phyloP scores from a whole-genome alignment of 2,888 invertebrate genomes.

The Syritta pipiens region DNA sequence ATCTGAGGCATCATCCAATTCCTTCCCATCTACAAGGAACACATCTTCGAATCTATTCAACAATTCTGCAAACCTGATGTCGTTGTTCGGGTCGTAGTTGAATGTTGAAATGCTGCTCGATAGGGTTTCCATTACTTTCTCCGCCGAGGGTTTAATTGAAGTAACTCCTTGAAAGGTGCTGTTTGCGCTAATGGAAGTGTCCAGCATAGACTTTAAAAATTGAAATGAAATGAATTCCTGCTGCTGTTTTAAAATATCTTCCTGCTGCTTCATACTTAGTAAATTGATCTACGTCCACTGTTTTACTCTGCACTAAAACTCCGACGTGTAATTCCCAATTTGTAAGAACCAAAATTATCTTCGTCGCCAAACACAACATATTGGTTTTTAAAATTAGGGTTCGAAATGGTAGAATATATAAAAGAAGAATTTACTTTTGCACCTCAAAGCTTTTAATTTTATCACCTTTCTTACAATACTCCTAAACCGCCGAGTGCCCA shows the following conservation, averaged over 20 bases:
- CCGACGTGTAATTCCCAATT: background rate
- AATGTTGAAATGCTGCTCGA: slow-evolving; percentile 8
- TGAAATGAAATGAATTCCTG: slow-evolving; percentile 2
- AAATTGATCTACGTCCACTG: background rate
- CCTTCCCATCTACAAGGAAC: slow-evolving; percentile 4
- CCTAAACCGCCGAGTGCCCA: too few species aligned
- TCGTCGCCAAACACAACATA: too few species aligned
- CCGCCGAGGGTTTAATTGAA: slow-evolving; percentile 1
- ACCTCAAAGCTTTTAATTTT: too few species aligned
- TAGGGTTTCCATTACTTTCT: slow-evolving; percentile 12
- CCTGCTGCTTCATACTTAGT: background rate
- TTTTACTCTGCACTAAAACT: slow-evolving; percentile 3
- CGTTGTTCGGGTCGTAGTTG: slow-evolving; percentile 5
- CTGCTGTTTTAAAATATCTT: slow-evolving; percentile 1
- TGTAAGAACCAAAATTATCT: background rate
- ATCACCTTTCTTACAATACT: too few species aligned
- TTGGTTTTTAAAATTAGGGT: too few species aligned
- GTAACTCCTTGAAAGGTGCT: background rate
- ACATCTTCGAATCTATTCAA: slow-evolving; percentile 17
- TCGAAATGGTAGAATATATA: too few species aligned
- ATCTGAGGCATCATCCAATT: slow-evolving; percentile 11
- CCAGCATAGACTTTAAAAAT: slow-evolving; percentile 3
- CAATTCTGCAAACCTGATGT: slow-evolving; percentile 3
- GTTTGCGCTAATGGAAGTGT: background rate
- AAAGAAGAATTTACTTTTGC: too few species aligned